Conservation (phyloP, 2,888 invertebrate species). For the Phorcus lineatus region DNA sequence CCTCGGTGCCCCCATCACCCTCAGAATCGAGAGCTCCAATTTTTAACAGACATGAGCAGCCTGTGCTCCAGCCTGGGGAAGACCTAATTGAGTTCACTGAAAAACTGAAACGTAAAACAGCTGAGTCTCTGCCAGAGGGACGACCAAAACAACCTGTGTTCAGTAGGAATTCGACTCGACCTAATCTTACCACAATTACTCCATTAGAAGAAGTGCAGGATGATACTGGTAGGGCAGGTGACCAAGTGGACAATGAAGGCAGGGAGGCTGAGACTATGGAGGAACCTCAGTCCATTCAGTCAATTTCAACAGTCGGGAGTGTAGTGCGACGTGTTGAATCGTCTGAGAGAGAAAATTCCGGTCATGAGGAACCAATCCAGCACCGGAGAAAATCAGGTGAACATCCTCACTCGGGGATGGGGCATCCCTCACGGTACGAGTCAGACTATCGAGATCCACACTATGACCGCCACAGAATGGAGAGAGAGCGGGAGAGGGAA, state of each 20-base stretch:
- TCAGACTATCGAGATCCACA: constrained; percentile 26
- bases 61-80: constrained; percentile 41
- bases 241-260: constrained; percentile 33
- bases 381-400: not conserved
- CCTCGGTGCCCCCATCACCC: constrained; percentile 19
- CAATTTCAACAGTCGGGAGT: constrained; percentile 33
- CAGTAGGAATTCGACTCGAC: constrained; percentile 41
- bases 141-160: constrained; percentile 42
- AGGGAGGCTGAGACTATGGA: constrained; percentile 31
- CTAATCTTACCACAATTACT: constrained; percentile 52
- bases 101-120: constrained; percentile 66
- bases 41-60: constrained; percentile 35
- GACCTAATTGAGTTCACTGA: constrained; percentile 67
- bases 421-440: constrained; percentile 7
- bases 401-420: constrained; percentile 2
- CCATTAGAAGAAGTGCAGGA: constrained; percentile 29
- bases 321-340: constrained; percentile 27
- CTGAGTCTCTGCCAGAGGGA: constrained; percentile 36
- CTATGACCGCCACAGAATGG: constrained; percentile 6
- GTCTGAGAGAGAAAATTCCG: not conserved
- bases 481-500: not conserved
- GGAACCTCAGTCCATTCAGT: constrained; percentile 30
- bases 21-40: constrained; percentile 23
- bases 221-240: constrained; percentile 36
- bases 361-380: constrained; percentile 14